Base-by-base conservation (phyloP, 2,797 vertebrate genomes). In the Manis pentadactyla region DNA sequence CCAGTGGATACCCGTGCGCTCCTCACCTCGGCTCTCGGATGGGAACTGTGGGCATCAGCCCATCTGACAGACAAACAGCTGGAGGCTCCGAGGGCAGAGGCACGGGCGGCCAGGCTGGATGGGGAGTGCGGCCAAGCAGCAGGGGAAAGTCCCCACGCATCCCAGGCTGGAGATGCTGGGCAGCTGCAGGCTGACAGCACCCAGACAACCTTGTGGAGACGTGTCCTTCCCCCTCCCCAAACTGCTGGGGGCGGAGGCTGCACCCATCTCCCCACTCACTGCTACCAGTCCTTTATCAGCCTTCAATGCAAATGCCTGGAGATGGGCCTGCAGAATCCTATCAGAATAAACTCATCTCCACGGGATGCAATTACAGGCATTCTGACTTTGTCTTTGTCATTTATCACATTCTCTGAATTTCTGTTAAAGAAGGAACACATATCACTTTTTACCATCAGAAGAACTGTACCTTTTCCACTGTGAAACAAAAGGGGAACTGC, bases 1-100 rank as follows among this genome's bases (percentile, higher is more conserved):
- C 21, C 64, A 59, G 14, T 37, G 25, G 0, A 29, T 3, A 2
- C 23, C 13, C 0, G 1, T 1, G 46, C 0, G 0, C 61, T 3
- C n/a, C 42, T 17, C 6, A 10, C 61, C 61, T 53, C 0, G 1
- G 31, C 21, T 86, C 74, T 2, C 0, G 51, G 51, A 25, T 13
- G 49, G 64, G 42, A 27, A 7, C 49, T 7, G 11, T 10, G 2
- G 5, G 46, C 49, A 31, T 31, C 49, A 31, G 53, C 74, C n/a
- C 34, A 2, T 42, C 6, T 14, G 14, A 49, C 7, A 61, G 84
- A 27, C 4, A 18, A 18, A 27, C 23, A 71, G 51, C 49, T 57
- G 0, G 4, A 84, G 83, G 42, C 74, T 27, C 25, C 17, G 8
- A 31, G 31, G 10, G 23, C 19, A 8, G 39, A 71, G 29, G 7